Conservation (phyloP, 2,888 invertebrate genomes). For the Lucinisca nassula region DNA sequence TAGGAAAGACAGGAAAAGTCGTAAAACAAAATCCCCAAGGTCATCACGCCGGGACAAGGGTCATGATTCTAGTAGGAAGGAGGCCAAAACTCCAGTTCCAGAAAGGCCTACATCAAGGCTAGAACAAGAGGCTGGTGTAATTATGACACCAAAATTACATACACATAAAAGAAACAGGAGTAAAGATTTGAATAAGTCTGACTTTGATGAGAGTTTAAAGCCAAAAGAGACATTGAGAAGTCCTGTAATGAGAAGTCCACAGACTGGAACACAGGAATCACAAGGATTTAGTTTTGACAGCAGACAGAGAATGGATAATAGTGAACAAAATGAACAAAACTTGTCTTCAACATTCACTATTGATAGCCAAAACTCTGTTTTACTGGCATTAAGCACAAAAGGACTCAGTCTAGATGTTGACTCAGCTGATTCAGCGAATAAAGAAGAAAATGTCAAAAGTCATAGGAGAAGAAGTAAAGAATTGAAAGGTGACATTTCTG, state of each 20-base stretch:
- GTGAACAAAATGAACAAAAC: slow-evolving; percentile 56
- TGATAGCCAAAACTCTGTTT: slow-evolving; percentile 77
- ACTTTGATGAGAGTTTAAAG: slow-evolving; percentile 40
- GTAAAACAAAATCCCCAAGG: slow-evolving; percentile 56
- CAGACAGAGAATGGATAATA: slow-evolving; percentile 48
- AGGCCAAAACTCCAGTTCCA: slow-evolving; percentile 32
- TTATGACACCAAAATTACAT: slow-evolving; percentile 77
- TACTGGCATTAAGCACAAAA: slow-evolving; percentile 73
- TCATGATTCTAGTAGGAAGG: slow-evolving; percentile 66
- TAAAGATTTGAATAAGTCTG: slow-evolving; percentile 63
- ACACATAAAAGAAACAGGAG: slow-evolving; percentile 75
- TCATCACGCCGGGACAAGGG: slow-evolving; percentile 54
- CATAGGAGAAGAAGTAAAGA: slow-evolving; percentile 74
- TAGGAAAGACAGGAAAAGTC: slow-evolving; percentile 62
- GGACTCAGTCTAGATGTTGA: slow-evolving; percentile 54
- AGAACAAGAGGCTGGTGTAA: slow-evolving; percentile 67
- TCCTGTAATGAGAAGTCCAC: slow-evolving; percentile 56
- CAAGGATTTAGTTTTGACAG: slow-evolving; percentile 70
- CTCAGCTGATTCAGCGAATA: slow-evolving; percentile 49
- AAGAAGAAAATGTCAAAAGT: slow-evolving; percentile 67
- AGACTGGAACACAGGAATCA: slow-evolving; percentile 60
- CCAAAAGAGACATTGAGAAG: slow-evolving; percentile 66
- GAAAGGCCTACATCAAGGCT: slow-evolving; percentile 67
- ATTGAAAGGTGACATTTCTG: slow-evolving; percentile 56
- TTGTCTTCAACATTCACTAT: slow-evolving; percentile 81